These are phyloP conservation scores for Phyllotis vaccarum DNA, from an alignment of 2,797 vertebrate genomes.

Conservation along the genomic window DNA sequence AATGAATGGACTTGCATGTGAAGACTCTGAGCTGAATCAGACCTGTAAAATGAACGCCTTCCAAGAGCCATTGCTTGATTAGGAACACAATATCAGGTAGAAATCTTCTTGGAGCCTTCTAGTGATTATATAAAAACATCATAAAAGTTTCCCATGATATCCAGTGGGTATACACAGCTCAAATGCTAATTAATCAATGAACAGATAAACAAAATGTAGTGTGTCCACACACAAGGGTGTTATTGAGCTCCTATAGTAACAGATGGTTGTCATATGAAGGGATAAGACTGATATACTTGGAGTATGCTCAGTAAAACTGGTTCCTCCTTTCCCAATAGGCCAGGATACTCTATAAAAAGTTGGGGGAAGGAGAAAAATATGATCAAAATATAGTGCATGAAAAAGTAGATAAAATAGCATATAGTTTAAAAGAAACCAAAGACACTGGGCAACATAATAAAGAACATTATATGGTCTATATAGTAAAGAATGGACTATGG, in stretches of 20 bases:
- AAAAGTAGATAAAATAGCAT: background rate
- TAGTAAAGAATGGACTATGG: background rate
- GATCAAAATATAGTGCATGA: background rate
- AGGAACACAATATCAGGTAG: background rate
- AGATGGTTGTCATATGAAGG: background rate
- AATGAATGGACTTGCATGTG: background rate
- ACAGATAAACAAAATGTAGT: background rate
- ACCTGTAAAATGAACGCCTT: conserved; percentile 1
- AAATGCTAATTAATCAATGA: background rate
- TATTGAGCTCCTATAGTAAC: background rate
- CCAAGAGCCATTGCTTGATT: background rate
- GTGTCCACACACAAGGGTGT: background rate
- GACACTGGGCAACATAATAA: too few relatives aligned
- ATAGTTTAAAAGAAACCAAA: conserved; percentile 13
- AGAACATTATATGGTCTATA: background rate
- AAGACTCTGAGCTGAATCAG: background rate
- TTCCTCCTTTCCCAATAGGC: background rate
- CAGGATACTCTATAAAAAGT: too few relatives aligned
- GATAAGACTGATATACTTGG: background rate
- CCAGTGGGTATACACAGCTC: background rate
- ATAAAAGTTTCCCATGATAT: background rate
- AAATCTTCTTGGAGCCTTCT: conserved; percentile 10
- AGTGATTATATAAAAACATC: background rate
- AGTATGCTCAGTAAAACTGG: background rate
- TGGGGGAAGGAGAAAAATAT: background rate